Evolutionary conservation across 2,797 vertebrate species (phyloP).

Genomic region (Syngnathus rostellatus): DNA sequence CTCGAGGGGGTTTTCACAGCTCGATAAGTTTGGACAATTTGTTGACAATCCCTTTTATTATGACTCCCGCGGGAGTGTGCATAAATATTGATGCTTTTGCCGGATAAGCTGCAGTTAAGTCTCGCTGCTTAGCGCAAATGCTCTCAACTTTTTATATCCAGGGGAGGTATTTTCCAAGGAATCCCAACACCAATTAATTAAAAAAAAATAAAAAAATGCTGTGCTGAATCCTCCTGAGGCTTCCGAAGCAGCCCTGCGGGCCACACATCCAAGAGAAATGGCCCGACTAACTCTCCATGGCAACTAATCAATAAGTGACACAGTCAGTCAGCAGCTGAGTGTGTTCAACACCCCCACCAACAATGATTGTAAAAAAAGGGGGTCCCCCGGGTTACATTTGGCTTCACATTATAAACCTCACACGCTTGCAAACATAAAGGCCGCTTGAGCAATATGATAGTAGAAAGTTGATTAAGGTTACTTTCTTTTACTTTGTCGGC

Average conservation of each 20-base stretch:
- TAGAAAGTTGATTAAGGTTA: not conserved
- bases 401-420: conserved; percentile 39
- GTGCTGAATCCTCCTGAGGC: conserved; percentile 48
- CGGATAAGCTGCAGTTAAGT: conserved; percentile 27
- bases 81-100: conserved; percentile 41
- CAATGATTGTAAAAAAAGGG: conserved; percentile 45
- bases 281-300: conserved; percentile 86
- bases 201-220: not conserved
- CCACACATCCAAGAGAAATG: conserved; percentile 79
- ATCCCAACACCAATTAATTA: not conserved
- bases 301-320: conserved; percentile 94
- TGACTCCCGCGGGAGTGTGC: conserved; percentile 36
- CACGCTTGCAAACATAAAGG: conserved; percentile 22
- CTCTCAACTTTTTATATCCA: not conserved
- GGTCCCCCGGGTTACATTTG: conserved; percentile 57
- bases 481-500: too few relatives aligned
- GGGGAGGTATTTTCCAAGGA: not conserved
- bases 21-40: conserved; percentile 61
- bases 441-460: not conserved
- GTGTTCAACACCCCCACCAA: conserved; percentile 20
- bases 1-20: conserved; percentile 55
- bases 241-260: conserved; percentile 70
- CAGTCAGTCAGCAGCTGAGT: conserved; percentile 66
- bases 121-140: not conserved
- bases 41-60: conserved; percentile 59